These are phyloP conservation scores for Oreonectes daqikongensis DNA, from an alignment of 2,797 vertebrate genomes.

Conservation along the genomic window DNA sequence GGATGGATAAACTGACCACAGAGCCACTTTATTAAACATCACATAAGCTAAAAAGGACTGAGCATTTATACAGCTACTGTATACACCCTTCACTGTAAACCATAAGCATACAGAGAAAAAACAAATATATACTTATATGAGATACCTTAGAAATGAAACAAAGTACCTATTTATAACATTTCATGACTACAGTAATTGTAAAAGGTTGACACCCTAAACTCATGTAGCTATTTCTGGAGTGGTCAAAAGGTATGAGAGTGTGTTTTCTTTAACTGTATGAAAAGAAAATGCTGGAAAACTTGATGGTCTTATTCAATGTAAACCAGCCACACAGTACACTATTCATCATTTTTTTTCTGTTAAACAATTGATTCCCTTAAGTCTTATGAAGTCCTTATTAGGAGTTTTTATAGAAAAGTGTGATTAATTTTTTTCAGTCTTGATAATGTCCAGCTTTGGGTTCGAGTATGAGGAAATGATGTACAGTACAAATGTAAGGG, in stretches of 20 bases:
- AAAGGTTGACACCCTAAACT: not conserved
- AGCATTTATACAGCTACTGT: constrained; percentile 31
- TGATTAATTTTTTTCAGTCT: no score
- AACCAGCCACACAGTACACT: not conserved
- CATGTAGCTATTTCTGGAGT: not conserved
- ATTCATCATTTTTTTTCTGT: not conserved
- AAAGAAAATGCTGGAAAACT: not conserved
- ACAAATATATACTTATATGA: not conserved
- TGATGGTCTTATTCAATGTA: not conserved
- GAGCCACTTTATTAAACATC: constrained; percentile 41
- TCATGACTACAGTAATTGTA: not conserved
- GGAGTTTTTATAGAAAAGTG: no score
- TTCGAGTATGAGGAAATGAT: not conserved
- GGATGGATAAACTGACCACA: constrained; percentile 66
- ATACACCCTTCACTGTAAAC: constrained; percentile 37
- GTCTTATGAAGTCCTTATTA: no score
- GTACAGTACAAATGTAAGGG: not conserved
- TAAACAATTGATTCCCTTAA: not conserved
- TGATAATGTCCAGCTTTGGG: no score
- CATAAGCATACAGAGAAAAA: constrained; percentile 2
- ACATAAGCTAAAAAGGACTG: constrained; percentile 35
- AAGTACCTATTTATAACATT: not conserved
- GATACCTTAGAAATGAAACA: not conserved
- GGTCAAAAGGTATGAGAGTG: not conserved
- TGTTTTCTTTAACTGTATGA: not conserved